Percentiles rank a stretch among this genome's conserved stretches.
Evolutionary conservation across 2,888 invertebrate species (phyloP).

Genomic region (Lordiphosa andalusiaca): DNA sequence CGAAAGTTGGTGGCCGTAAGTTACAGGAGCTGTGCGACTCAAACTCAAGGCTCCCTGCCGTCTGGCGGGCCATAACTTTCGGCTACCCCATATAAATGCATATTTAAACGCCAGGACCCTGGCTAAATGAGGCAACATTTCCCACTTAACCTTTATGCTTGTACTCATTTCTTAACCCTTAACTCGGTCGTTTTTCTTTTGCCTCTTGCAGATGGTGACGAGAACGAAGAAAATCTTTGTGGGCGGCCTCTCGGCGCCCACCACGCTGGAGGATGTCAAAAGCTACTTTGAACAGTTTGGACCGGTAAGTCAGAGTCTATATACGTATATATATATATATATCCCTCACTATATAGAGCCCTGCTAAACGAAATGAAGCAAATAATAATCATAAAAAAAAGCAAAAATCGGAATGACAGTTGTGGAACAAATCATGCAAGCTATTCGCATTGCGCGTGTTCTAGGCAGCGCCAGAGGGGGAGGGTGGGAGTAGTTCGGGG

Average conservation of each 20-base stretch:
- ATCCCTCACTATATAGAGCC: constrained; percentile 21
- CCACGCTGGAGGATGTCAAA: constrained; percentile 99
- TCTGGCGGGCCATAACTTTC: constrained; percentile 58
- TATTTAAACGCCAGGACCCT: constrained; percentile 54
- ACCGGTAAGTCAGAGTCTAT: constrained; percentile 89
- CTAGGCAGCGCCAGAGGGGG: constrained; percentile 28
- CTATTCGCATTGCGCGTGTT: constrained; percentile 68
- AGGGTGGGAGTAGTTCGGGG: too few relatives aligned
- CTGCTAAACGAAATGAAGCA: constrained; percentile 41
- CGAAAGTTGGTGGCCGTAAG: constrained; percentile 65
- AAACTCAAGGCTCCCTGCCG: constrained; percentile 42
- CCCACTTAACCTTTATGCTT: constrained; percentile 38
- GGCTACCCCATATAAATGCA: constrained; percentile 51
- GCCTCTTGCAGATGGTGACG: constrained; percentile 95
- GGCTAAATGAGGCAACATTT: constrained; percentile 17
- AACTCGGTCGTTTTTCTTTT: constrained; percentile 1
- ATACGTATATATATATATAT: background rate
- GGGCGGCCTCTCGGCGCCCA: constrained; percentile 99
- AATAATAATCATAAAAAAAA: constrained; percentile 58
- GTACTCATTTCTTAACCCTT: constrained; percentile 16
- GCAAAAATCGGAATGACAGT: constrained; percentile 57
- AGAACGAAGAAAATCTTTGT: constrained; percentile 99
- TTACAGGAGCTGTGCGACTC: constrained; percentile 40
- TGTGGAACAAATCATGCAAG: constrained; percentile 70
- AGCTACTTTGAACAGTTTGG: constrained; percentile 99